Base-by-base conservation (phyloP, 2,797 vertebrate species). In the Bryconaethiops microstoma region DNA sequence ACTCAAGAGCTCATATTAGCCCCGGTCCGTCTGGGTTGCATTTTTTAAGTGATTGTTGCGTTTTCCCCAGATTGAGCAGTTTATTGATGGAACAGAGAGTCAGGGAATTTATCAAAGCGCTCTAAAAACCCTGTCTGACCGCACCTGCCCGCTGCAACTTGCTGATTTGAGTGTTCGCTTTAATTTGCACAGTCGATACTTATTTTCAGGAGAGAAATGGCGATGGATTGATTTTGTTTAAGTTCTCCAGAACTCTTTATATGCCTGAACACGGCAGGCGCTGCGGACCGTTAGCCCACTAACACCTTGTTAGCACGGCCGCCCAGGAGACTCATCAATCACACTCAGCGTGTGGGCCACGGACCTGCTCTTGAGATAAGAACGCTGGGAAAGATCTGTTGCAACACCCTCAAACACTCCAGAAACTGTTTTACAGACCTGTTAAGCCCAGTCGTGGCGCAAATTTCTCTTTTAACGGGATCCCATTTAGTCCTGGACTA, bases 171-270 rank as follows among this genome's bases (percentile, higher is more conserved):
- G 78, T 17, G 8, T 69, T 81, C 79, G 79, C 79, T 62, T 73
- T 74, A 74, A 73, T 78, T 80, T 74, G 64, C 57, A 19, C 73
- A 80, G 78, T 87, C 82, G 21, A 84, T 88, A 84, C 78, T 77
- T 82, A 82, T 81, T 85, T 88, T 81, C 76, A 57, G 77, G 60
- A 79, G 80, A 40, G 35, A 78, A 83, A 81, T 78, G 69, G 79
- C 57, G 76, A 80, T 76, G 82, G 77, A 85, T 85, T 83, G 85
- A 84, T 88, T 85, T 85, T 69, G 75, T 86, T 52, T 82, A 72
- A 77, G 59, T 71, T 64, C 48, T 63, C 60, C 82, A 70, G 68
- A 81, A 72, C 23, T 1, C 68, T 62, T 82, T 80, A 80, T 77
- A 76, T 57, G 52, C 57, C 64, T 50, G 17, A 75, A 59, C 50